Conservation (phyloP, 2,113 vertebrate genomes). For the Hepsetus odoe region DNA sequence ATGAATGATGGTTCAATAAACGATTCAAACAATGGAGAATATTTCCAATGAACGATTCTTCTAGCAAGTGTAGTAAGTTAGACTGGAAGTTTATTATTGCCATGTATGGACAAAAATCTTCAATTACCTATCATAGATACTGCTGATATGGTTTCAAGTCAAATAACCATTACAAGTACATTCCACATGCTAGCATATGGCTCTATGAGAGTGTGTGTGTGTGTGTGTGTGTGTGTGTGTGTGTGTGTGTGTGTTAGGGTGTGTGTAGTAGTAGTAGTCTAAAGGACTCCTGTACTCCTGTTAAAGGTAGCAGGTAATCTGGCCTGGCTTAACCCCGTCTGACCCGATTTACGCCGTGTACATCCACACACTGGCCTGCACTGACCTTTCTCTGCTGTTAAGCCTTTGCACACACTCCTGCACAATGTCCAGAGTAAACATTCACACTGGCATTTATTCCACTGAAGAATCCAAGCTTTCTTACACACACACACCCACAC, state of each 20-base stretch:
- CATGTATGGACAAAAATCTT: too few relatives aligned
- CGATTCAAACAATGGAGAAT: too few relatives aligned
- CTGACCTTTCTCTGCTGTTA: conserved; percentile 50
- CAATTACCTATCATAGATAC: too few relatives aligned
- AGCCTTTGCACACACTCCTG: conserved; percentile 44
- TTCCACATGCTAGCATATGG: too few relatives aligned
- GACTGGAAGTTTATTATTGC: too few relatives aligned
- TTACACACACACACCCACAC: conserved; percentile 3
- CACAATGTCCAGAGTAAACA: conserved; percentile 41
- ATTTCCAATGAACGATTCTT: too few relatives aligned
- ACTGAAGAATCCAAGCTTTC: background rate
- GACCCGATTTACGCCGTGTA: conserved; percentile 70
- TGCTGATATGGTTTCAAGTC: too few relatives aligned
- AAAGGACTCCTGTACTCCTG: conserved; percentile 66
- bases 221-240: conserved; percentile 2
- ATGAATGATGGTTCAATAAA: too few relatives aligned
- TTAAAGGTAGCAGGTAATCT: conserved; percentile 75
- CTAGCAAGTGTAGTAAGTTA: too few relatives aligned
- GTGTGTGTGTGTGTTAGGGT: too few relatives aligned
- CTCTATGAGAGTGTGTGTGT: background rate
- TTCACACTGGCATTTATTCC: conserved; percentile 31
- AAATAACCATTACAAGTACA: too few relatives aligned
- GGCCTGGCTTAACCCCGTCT: conserved; percentile 70
- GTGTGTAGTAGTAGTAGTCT: conserved; percentile 56
- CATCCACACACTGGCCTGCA: conserved; percentile 41